Percentiles rank a stretch among this genome's conserved stretches.
Evolutionary conservation across 2,888 invertebrate species (phyloP).

Genomic region (Melitaea athalia): DNA sequence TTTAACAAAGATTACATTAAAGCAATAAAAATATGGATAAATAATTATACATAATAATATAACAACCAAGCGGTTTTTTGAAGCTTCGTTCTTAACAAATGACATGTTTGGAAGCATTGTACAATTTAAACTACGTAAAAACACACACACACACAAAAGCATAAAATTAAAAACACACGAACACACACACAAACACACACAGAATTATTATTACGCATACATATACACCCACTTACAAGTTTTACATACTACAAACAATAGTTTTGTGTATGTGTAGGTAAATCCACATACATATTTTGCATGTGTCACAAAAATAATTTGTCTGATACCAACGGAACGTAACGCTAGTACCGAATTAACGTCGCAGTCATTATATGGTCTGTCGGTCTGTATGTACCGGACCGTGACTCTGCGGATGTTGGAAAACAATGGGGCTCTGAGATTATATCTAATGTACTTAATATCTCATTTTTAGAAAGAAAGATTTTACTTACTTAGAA

Average conservation of each 20-base stretch:
- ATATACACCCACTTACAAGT: background rate
- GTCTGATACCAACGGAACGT: background rate
- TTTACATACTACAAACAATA: background rate
- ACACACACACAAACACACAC: too few species aligned
- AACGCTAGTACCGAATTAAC: slow-evolving; percentile 37
- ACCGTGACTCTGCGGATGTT: slow-evolving; percentile 32
- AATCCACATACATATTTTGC: background rate
- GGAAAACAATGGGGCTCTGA: slow-evolving; percentile 27
- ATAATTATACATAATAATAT: too few species aligned
- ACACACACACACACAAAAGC: too few species aligned
- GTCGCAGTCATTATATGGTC: slow-evolving; percentile 51
- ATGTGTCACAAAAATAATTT: slow-evolving; percentile 9
- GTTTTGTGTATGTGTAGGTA: background rate
- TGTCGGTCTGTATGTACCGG: slow-evolving; percentile 43
- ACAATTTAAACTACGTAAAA: too few species aligned
- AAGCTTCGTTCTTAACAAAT: too few species aligned
- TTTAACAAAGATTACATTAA: too few species aligned
- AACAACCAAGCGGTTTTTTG: too few species aligned
- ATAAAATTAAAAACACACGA: too few species aligned
- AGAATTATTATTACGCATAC: background rate
- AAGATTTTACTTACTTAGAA: background rate
- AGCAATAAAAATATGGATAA: too few species aligned
- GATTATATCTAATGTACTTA: slow-evolving; percentile 22
- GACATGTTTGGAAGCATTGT: too few species aligned
- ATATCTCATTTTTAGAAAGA: background rate